Percentiles rank a stretch among this genome's conserved stretches.
These are phyloP conservation scores for Phengaris alcon DNA, from an alignment of 2,888 invertebrate genomes.

Conservation along the genomic window DNA sequence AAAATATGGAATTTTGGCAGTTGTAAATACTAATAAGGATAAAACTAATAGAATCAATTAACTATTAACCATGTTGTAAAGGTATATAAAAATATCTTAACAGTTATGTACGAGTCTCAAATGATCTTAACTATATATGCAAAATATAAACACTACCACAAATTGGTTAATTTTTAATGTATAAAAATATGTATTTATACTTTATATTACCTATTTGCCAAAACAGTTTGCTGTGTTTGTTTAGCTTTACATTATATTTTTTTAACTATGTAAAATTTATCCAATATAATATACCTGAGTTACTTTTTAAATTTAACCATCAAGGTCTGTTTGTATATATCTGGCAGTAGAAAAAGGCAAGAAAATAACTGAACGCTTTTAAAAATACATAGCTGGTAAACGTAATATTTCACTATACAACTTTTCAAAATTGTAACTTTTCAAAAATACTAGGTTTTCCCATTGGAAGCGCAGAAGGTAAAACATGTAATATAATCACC, in stretches of 20 bases:
- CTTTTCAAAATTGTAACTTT: too few species aligned
- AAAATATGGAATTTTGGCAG: not conserved
- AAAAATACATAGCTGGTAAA: not conserved
- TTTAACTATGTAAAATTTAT: not conserved
- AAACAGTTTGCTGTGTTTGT: not conserved
- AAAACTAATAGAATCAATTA: too few species aligned
- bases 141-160: not conserved
- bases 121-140: not conserved
- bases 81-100: slow-evolving; percentile 17
- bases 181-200: not conserved
- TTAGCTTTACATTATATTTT: too few species aligned
- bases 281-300: not conserved
- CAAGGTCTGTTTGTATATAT: not conserved
- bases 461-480: too few species aligned
- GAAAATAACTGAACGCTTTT: not conserved
- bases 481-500: too few species aligned
- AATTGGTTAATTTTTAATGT: not conserved
- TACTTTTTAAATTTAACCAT: not conserved
- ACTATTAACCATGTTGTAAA: not conserved
- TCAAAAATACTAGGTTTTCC: too few species aligned
- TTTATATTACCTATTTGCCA: not conserved
- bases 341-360: not conserved
- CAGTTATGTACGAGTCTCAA: not conserved
- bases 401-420: too few species aligned
- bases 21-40: slow-evolving; percentile 1